Base-by-base conservation (phyloP, 1,140 invertebrate species). In the Drosophila trapezifrons region DNA sequence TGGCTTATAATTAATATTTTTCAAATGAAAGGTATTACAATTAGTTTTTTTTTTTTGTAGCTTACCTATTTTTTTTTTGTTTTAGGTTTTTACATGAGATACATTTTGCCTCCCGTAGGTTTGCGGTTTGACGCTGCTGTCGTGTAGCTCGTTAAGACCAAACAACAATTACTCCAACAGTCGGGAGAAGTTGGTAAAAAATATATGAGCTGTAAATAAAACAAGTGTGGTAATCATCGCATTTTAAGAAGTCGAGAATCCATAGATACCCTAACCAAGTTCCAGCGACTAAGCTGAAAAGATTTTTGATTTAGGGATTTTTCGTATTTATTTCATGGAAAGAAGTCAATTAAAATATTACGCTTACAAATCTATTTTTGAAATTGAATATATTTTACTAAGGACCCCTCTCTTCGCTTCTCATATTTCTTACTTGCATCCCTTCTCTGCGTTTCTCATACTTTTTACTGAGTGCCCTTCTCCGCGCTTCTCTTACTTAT, bases 1-100 rank as follows among this genome's bases (percentile, higher is more conserved):
- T 59, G 59, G 76, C 69, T 87, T 87, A 76, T 86, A 86, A 86
- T 86, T 87, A 79, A 79, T 82, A 83, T 86, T 86, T 87, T 86
- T 76, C 63, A 83, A 87, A 82, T 79, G 71, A 82, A 87, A 86
- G 76, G 71, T 54, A 86, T 86, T 86, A 85, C 81, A 82, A 79
- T 86, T 87, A 54, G 43, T 63, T 55, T 37, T 45, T 40, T 51
- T 58, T 78, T 35, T 57, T 67, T 45, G 32, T 54, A 54, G 51
- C 22, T 54, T 37, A 37, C 18, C 18, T 37, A 22, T 64, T 29
- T 37, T 51, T 40, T 54, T 37, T 42, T 37, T 25, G 6, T n/a
- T 37, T 32, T 20, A 13, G 17, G 49, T 35, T 38, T 65, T 25
- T 38, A 75, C 45, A 55, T 67, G 40, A 45, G 43, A 37, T 22